Conservation (phyloP, 2,888 invertebrate species). For the Epinotia bilunana region DNA sequence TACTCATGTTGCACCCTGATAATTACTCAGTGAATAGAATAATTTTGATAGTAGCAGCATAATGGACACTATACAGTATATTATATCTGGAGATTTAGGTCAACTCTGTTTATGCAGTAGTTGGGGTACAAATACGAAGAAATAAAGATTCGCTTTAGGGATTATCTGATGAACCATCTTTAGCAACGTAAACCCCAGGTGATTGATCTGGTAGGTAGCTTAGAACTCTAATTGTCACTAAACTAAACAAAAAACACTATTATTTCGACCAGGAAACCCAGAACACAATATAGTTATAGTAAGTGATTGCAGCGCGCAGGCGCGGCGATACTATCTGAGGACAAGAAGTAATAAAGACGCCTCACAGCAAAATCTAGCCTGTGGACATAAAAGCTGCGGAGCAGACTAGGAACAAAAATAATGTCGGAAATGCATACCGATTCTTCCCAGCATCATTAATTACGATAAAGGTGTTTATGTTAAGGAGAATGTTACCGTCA, state of each 20-base stretch:
- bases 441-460: not conserved
- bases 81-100: not conserved
- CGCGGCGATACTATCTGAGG: slow-evolving; percentile 67
- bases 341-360: slow-evolving; percentile 75
- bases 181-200: not conserved
- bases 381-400: slow-evolving; percentile 54
- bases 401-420: slow-evolving; percentile 26
- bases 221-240: not conserved
- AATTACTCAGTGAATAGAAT: not conserved
- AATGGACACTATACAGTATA: not conserved
- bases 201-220: not conserved
- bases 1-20: not conserved
- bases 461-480: not conserved
- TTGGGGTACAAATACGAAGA: too few relatives aligned
- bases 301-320: slow-evolving; percentile 63
- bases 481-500: too few relatives aligned
- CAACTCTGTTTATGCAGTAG: too few relatives aligned
- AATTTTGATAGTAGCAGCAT: not conserved
- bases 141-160: too few relatives aligned
- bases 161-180: not conserved
- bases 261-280: slow-evolving; percentile 66
- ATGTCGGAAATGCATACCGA: not conserved
- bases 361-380: slow-evolving; percentile 67
- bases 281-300: slow-evolving; percentile 66
- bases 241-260: slow-evolving; percentile 55